Evolutionary conservation across 2,888 invertebrate genomes (phyloP), one percentile per base, ranked within the genome.

Genomic region (Limnephilus lunatus): DNA sequence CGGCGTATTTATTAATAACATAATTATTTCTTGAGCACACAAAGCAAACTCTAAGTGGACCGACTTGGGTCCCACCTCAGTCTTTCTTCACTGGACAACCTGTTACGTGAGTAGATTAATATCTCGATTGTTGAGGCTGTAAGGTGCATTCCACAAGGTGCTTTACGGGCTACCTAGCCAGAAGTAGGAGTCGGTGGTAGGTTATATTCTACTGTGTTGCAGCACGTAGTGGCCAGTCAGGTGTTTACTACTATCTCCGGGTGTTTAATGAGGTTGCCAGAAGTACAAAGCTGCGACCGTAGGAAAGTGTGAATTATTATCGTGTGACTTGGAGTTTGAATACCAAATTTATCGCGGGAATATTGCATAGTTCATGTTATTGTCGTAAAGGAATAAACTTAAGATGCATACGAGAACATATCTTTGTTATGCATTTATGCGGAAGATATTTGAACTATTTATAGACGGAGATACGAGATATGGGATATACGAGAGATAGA

Each of bases 71-170:
- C 68, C 68, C 68, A 68, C 68, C 68, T 68, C 9, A 2, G 35
- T 89, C 88, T 31, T 35, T 89, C 88, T 68, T 53, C 86, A 30
- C n/a, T 44, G 87, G 53, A 25, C 80, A 68, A 89, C 68, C 88
- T 89, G 80, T 89, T 89, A 89, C 88, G 80, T 81, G 35, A 25
- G 39, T 25, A 68, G 88, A 89, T 81, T 89, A 32, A 80, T 89
- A 89, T 89, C 88, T 68, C 80, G 53, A 87, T 48, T 53, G 31
- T 87, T 53, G 53, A 87, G 87, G 68, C 87, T 87, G 87, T 35
- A 32, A 80, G 39, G 80, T 80, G 88, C 88, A 89, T 89, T 80
- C 88, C 88, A n/a, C 32, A 81, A 35, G 88, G 88, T 89, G 80
- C 31, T 35, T 14, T 89, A 89, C n/a, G 53, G 53, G 19, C 53